Conservation (phyloP, 2,113 vertebrate genomes). For the Vireo altiloquus region DNA sequence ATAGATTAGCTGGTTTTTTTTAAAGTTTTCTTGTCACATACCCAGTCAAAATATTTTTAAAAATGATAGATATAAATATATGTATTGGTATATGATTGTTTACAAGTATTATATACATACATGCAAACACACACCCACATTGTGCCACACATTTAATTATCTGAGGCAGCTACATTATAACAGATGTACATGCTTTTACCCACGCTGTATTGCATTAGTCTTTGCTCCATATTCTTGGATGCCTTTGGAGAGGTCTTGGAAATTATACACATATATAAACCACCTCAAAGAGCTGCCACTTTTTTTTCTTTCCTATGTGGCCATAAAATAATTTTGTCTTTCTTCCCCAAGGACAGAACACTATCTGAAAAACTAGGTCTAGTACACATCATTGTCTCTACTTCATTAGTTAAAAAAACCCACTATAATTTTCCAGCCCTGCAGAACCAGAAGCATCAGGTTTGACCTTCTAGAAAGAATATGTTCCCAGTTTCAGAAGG, state of each 20-base stretch:
- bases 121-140: neutral
- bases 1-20: neutral
- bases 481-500: neutral
- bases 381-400: neutral
- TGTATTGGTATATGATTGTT: neutral
- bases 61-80: neutral
- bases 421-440: neutral
- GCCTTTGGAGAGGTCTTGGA: neutral
- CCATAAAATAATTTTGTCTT: neutral
- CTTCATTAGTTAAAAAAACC: neutral
- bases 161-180: neutral
- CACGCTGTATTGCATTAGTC: neutral
- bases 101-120: neutral
- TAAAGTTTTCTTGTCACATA: neutral
- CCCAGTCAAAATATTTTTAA: neutral
- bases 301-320: neutral
- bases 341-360: neutral
- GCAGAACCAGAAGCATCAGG: neutral
- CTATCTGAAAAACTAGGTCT: neutral
- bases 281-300: neutral
- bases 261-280: neutral
- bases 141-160: neutral
- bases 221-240: neutral
- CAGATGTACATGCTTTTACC: neutral
- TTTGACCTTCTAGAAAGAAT: neutral